Evolutionary conservation across 2,888 invertebrate species (phyloP).

Genomic region (Colostygia pectinataria): DNA sequence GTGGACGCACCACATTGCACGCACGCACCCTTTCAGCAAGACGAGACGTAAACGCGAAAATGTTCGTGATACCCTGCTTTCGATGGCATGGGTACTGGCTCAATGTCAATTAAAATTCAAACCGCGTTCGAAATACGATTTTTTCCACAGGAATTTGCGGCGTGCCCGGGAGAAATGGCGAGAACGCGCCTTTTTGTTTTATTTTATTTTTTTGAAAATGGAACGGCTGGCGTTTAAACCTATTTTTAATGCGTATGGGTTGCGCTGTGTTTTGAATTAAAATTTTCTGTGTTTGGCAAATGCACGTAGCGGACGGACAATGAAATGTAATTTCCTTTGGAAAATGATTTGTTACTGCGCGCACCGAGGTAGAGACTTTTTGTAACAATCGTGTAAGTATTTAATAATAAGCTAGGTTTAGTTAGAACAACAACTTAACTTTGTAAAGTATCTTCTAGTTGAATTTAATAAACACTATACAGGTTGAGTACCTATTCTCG

Average conservation of each 20-base stretch:
- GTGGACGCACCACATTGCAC: conserved; percentile 47
- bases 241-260: conserved; percentile 82
- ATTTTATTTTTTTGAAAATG: conserved; percentile 77
- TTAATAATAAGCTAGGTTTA: too few species aligned
- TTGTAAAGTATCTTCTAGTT: too few species aligned
- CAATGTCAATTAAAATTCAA: conserved; percentile 84
- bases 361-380: background rate
- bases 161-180: conserved; percentile 76
- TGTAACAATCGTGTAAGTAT: background rate
- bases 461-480: too few species aligned
- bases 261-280: conserved; percentile 80
- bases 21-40: conserved; percentile 50
- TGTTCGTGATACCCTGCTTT: conserved; percentile 56
- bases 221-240: conserved; percentile 80
- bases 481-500: too few species aligned
- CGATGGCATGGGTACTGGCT: conserved; percentile 56
- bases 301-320: conserved; percentile 58
- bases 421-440: too few species aligned
- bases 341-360: conserved; percentile 30
- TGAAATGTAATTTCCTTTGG: conserved; percentile 76
- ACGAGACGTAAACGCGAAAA: conserved; percentile 69
- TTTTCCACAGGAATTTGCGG: conserved; percentile 82
- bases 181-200: conserved; percentile 80
- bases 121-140: conserved; percentile 83
- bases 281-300: conserved; percentile 53